Percentiles rank a stretch among this genome's conserved stretches.
These are phyloP conservation scores for Macrosteles quadrilineatus DNA, from an alignment of 1,140 invertebrate species.

Conservation along the genomic window DNA sequence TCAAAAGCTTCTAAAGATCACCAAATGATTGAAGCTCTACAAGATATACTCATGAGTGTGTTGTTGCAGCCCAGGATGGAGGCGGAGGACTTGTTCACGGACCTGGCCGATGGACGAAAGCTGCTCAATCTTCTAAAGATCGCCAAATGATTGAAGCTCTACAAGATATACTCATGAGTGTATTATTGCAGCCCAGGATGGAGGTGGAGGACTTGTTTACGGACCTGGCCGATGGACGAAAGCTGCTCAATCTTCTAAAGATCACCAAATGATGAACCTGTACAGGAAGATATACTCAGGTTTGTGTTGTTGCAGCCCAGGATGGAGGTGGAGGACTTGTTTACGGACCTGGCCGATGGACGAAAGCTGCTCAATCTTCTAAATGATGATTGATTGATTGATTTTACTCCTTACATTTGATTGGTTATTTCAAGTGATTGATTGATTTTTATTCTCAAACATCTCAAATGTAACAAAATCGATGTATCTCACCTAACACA, in stretches of 20 bases:
- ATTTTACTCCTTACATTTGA: no score
- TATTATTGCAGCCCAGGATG: conserved; percentile 74
- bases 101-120: conserved; percentile 93
- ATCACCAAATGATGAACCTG: no score
- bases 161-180: conserved; percentile 55
- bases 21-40: no score
- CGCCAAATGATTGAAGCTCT: conserved; percentile 96
- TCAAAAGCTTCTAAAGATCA: conserved; percentile 95
- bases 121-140: conserved; percentile 97
- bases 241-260: conserved; percentile 95
- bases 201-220: conserved; percentile 97
- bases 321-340: conserved; percentile 97
- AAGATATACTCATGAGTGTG: neutral
- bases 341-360: conserved; percentile 94
- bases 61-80: conserved; percentile 82
- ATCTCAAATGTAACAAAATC: no score
- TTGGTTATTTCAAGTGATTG: no score
- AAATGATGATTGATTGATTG: conserved; percentile 99
- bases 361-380: conserved; percentile 93
- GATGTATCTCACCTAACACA: no score
- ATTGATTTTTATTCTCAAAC: no score
- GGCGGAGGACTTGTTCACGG: conserved; percentile 95
- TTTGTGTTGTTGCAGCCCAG: conserved; percentile 63
- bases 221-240: conserved; percentile 93
- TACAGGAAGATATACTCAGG: conserved; percentile 52